Percentiles rank a stretch among this genome's conserved stretches.
phyloP scores from a whole-genome alignment of 2,797 vertebrate genomes.

The Gadopsis bispinosus region DNA sequence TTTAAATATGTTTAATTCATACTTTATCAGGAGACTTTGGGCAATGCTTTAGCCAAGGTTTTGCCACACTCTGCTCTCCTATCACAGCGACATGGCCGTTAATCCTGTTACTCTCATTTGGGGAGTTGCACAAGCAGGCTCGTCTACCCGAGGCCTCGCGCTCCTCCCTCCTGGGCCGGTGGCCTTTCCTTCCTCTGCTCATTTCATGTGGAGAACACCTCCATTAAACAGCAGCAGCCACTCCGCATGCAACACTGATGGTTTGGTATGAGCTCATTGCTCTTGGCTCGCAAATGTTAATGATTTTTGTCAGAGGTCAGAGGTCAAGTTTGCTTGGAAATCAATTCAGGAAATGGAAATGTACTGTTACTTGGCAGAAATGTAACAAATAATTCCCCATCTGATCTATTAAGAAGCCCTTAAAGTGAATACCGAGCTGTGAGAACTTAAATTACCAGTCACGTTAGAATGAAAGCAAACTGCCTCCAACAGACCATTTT shows the following conservation, averaged over 20 bases:
- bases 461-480: constrained; percentile 21
- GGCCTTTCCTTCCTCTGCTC: constrained; percentile 65
- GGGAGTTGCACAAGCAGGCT: constrained; percentile 53
- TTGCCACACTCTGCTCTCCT: constrained; percentile 65
- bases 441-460: background rate
- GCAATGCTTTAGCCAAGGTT: constrained; percentile 64
- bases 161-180: constrained; percentile 62
- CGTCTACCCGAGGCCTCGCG: constrained; percentile 43
- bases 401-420: background rate
- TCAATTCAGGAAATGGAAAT: constrained; percentile 23
- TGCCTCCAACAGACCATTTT: background rate
- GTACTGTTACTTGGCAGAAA: constrained; percentile 6
- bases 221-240: constrained; percentile 48
- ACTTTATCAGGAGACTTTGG: constrained; percentile 73
- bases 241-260: constrained; percentile 38
- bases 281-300: constrained; percentile 16
- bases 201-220: constrained; percentile 60
- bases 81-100: constrained; percentile 77
- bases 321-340: constrained; percentile 35
- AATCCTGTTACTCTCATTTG: constrained; percentile 80
- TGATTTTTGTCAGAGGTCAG: constrained; percentile 13
- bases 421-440: background rate
- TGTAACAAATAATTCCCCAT: background rate
- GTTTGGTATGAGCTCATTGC: constrained; percentile 37
- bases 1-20: constrained; percentile 77